These are phyloP conservation scores for Turnix velox DNA, from an alignment of 2,113 vertebrate species.

Conservation along the genomic window DNA sequence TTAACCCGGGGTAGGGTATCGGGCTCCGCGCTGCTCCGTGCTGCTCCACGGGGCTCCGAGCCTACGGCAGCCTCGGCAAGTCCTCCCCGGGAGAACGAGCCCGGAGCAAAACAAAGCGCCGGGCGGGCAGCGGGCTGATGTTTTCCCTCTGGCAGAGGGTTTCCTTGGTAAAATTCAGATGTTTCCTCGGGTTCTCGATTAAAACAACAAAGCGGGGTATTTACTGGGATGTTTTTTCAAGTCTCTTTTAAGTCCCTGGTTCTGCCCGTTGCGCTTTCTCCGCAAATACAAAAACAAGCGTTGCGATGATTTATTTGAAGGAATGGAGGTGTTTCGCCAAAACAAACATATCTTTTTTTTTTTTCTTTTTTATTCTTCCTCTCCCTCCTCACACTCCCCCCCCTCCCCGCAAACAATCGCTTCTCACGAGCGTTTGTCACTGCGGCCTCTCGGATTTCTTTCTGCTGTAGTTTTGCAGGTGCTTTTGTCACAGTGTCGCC, in stretches of 20 bases:
- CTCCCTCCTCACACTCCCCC: too few relatives aligned
- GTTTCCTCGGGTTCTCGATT: constrained; percentile 68
- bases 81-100: neutral
- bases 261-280: constrained; percentile 64
- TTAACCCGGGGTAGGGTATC: too few relatives aligned
- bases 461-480: constrained; percentile 14
- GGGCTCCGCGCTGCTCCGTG: neutral
- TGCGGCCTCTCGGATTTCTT: neutral
- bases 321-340: constrained; percentile 63
- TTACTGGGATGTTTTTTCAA: constrained; percentile 65
- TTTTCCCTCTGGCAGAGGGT: constrained; percentile 42
- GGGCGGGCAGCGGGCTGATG: neutral
- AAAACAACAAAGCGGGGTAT: constrained; percentile 59
- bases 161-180: constrained; percentile 69
- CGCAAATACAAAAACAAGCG: constrained; percentile 57
- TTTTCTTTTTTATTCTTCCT: too few relatives aligned
- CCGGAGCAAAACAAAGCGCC: constrained; percentile 19
- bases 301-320: constrained; percentile 54
- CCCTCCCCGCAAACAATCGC: neutral
- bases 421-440: constrained; percentile 1
- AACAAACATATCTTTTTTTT: constrained; percentile 6
- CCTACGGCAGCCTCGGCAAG: neutral
- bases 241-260: constrained; percentile 56
- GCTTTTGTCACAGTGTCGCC: neutral
- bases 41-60: neutral